Percentiles rank a stretch among this genome's conserved stretches.
These are phyloP conservation scores for Sparidentex hasta DNA, from an alignment of 2,797 vertebrate genomes.

Conservation along the genomic window DNA sequence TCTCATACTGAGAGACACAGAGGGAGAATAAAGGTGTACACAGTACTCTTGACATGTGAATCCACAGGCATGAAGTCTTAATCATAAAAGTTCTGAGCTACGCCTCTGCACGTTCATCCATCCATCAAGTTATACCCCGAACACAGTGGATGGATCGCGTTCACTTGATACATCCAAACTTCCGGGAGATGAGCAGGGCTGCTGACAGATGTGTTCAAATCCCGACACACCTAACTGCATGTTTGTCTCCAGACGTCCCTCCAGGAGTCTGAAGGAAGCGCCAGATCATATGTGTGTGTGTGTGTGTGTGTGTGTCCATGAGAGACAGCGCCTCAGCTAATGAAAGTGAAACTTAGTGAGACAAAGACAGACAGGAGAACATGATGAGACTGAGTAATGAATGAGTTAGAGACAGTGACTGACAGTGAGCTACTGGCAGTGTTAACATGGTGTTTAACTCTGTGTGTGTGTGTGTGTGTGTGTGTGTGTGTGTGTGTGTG, in stretches of 20 bases:
- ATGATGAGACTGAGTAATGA: slow-evolving; percentile 8
- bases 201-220: slow-evolving; percentile 61
- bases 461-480: slow-evolving; percentile 2
- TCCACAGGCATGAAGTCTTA: slow-evolving; percentile 44
- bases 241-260: slow-evolving; percentile 47
- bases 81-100: slow-evolving; percentile 22
- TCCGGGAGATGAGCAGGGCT: slow-evolving; percentile 41
- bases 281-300: neutral
- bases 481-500: no score
- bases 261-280: slow-evolving; percentile 22
- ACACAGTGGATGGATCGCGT: slow-evolving; percentile 29
- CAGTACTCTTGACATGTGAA: slow-evolving; percentile 12
- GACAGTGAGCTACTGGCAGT: neutral
- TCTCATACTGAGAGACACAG: neutral
- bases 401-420: slow-evolving; percentile 2
- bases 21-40: neutral
- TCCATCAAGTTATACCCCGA: slow-evolving; percentile 49
- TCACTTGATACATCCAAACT: slow-evolving; percentile 49
- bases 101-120: slow-evolving; percentile 42
- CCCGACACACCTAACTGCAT: slow-evolving; percentile 48
- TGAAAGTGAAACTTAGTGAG: neutral
- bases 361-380: neutral
- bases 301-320: neutral
- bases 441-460: slow-evolving; percentile 16
- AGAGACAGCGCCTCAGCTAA: neutral